phyloP scores from a whole-genome alignment of 2,797 vertebrate species.

The Pangasius krempfi region DNA sequence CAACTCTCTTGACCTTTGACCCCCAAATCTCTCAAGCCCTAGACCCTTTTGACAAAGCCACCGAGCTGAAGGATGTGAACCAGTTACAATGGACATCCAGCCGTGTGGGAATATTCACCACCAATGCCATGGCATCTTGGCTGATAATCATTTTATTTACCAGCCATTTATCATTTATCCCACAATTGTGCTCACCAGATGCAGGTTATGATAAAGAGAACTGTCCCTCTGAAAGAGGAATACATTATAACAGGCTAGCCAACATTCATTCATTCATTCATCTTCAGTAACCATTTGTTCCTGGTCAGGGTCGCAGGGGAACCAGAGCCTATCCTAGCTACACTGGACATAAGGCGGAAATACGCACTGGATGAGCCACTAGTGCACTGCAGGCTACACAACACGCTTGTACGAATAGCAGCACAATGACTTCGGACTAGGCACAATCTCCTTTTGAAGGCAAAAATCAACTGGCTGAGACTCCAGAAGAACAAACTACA shows the following conservation, averaged over 20 bases:
- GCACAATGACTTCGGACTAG: neutral
- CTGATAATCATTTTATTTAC: too few relatives aligned
- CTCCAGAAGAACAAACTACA: neutral
- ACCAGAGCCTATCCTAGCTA: neutral
- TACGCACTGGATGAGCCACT: neutral
- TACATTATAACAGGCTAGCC: neutral
- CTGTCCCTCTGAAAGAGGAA: neutral
- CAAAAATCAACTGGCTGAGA: neutral
- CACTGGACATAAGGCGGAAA: neutral
- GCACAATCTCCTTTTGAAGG: neutral
- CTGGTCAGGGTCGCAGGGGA: neutral
- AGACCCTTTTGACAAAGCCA: slow-evolving; percentile 4
- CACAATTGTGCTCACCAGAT: neutral
- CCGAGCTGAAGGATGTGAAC: neutral
- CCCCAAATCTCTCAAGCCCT: neutral
- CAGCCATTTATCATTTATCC: too few relatives aligned
- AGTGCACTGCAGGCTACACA: neutral
- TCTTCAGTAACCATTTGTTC: neutral
- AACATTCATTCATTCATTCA: neutral
- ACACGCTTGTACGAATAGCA: neutral
- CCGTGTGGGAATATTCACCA: neutral
- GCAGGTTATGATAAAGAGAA: neutral
- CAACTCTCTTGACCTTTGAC: slow-evolving; percentile 28
- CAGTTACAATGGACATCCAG: neutral
- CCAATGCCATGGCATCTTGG: neutral